Evolutionary conservation across 2,113 vertebrate genomes (phyloP), one percentile per base, ranked within the genome.

Genomic region (Microtus ochrogaster): DNA sequence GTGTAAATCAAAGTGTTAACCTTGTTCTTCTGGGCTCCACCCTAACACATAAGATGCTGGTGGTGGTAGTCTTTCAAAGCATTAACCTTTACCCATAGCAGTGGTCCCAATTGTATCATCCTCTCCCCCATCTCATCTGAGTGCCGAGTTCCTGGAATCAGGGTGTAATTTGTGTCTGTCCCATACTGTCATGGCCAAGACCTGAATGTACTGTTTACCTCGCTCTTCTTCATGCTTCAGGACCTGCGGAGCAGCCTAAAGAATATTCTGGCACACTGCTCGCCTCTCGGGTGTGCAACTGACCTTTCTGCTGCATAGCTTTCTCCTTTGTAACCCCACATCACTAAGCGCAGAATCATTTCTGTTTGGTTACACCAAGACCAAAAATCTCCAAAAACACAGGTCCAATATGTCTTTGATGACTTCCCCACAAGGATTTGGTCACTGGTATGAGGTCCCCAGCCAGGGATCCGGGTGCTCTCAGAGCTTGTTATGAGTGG

Each of bases 401-500:
- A 47, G 19, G 11, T 41, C 28, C 66, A 74, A 70, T 65, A 39
- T 5, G 33, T 74, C 52, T 91, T 11, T 44, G 65, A 47, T 49
- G n/a, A 47, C 58, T 87, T 83, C 21, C 55, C 77, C 36, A 13
- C 7, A 39, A 68, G 8, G 73, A 13, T 83, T 49, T 76, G 47
- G n/a, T 70, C 55, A 55, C 47, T n/a, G 63, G 55, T 11, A 88
- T 10, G 36, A 33, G 21, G 47, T 41, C n/a, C 12, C 19, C 65
- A 66, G 24, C 2, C 11, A 74, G n/a, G 39, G 36, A 65, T 26
- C 24, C 58, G 33, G 13, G 11, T 11, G 5, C 5, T 39, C 30
- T 68, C 63, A 87, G 63, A 83, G 22, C 63, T 92, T 66, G 52
- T 83, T 94, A 96, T 39, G 5, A 74, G 74, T 28, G 14, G 6